phyloP scores from a whole-genome alignment of 1,140 invertebrate species.

The Cylas formicarius region DNA sequence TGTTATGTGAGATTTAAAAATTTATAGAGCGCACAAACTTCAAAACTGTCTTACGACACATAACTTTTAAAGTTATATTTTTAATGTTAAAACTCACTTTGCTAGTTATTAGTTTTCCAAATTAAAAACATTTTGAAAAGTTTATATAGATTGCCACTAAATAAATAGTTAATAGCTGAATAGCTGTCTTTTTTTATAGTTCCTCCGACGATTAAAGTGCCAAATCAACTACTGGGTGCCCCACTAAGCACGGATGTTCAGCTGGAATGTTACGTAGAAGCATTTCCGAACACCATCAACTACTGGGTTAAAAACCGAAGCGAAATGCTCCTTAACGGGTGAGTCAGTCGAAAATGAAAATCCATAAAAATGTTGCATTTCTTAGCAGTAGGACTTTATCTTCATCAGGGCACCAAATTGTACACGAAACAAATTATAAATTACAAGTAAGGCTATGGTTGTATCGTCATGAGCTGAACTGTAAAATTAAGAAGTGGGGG shows the following conservation, averaged over 20 bases:
- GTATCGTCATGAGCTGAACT: no score
- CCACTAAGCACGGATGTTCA: slow-evolving; percentile 72
- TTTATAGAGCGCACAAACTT: no score
- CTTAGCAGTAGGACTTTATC: no score
- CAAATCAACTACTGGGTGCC: slow-evolving; percentile 73
- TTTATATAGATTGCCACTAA: not conserved
- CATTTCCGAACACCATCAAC: slow-evolving; percentile 75
- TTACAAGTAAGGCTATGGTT: no score
- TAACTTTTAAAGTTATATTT: slow-evolving; percentile 8
- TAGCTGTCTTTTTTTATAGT: slow-evolving; percentile 49
- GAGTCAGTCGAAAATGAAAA: no score
- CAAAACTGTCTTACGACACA: no score
- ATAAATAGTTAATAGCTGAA: not conserved
- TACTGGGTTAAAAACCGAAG: slow-evolving; percentile 74
- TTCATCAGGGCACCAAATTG: no score
- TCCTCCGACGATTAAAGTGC: slow-evolving; percentile 71
- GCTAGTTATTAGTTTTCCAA: not conserved
- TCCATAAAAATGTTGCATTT: no score
- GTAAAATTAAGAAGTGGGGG: no score
- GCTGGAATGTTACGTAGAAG: slow-evolving; percentile 75
- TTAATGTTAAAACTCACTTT: not conserved
- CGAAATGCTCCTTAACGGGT: slow-evolving; percentile 74
- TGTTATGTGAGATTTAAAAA: no score
- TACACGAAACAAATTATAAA: no score
- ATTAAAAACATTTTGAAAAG: not conserved